Base-by-base conservation (phyloP, 2,888 invertebrate species). In the Clepsis dumicolana region DNA sequence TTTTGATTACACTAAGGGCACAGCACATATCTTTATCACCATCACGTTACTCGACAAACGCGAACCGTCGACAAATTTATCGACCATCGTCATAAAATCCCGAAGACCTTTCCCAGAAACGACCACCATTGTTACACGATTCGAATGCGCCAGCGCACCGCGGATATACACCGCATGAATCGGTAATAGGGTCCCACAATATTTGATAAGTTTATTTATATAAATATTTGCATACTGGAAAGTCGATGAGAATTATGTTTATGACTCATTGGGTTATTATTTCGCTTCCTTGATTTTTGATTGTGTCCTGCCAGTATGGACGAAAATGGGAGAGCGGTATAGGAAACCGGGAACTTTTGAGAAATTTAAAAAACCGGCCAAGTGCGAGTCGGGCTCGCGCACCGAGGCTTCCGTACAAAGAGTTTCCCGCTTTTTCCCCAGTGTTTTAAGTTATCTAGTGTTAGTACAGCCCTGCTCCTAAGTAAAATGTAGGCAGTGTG, bases 141-240 rank as follows among this genome's bases (percentile, higher is more conserved):
- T 91, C 89, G 87, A 86, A 93, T 93, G 87, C 92, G 81, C 72
- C 75, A 64, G 81, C 75, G 77, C 84, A 88, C 86, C 88, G 82
- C 93, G 93, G 93, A 93, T 92, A 91, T 91, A 85, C 92, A 89
- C 77, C 81, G 75, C 72, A 80, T 86, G 93, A 92, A 93, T 93
- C 81, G 83, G 76, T 89, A 93, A 92, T 91, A 89, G 77, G 90
- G 85, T 93, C 93, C 87, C 93, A 93, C 93, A 93, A 91, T 92
- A 91, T 91, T 91, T 92, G 89, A 91, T 91, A 91, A 91, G 90
- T 91, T 88, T 90, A 91, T 91, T 90, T 91, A 88, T 84, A 88
- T 83, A 80, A 73, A 75, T 84, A 90, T 92, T 91, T 87, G 88
- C 91, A 91, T 92, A 88, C 70, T 52, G 67, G 64, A 59, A 59